Percentiles rank a stretch among this genome's conserved stretches.
Evolutionary conservation across 2,888 invertebrate species (phyloP).

Genomic region (Eupithecia vulgata): DNA sequence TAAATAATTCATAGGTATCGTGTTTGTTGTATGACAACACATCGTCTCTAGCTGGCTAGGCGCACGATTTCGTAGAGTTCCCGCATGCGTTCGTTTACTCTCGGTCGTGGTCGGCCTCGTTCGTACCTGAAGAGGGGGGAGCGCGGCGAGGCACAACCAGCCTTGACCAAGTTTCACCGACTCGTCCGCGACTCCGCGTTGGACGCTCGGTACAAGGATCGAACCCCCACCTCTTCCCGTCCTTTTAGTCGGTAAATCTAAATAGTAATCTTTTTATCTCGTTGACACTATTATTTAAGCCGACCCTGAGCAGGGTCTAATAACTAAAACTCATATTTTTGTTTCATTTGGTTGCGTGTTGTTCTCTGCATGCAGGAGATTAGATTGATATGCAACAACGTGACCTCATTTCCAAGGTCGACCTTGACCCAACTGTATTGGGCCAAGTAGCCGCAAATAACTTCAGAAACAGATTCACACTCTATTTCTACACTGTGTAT

Average conservation of each 20-base stretch:
- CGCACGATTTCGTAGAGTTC: slow-evolving; percentile 66
- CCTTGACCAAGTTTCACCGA: slow-evolving; percentile 84
- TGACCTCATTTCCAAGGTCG: slow-evolving; percentile 66
- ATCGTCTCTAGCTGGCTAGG: slow-evolving; percentile 53
- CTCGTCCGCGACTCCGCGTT: slow-evolving; percentile 56
- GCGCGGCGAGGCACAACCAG: slow-evolving; percentile 65
- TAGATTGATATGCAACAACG: slow-evolving; percentile 46
- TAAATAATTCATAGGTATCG: slow-evolving; percentile 65
- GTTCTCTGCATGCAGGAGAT: slow-evolving; percentile 41
- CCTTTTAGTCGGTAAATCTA: slow-evolving; percentile 68
- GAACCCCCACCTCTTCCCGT: slow-evolving; percentile 82
- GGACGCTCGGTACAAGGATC: slow-evolving; percentile 78
- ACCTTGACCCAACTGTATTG: slow-evolving; percentile 81
- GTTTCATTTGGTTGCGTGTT: slow-evolving; percentile 2
- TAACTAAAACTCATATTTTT: slow-evolving; percentile 12
- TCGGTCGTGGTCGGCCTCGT: slow-evolving; percentile 66
- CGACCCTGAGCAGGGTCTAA: slow-evolving; percentile 70
- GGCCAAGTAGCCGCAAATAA: slow-evolving; percentile 71
- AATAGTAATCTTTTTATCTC: slow-evolving; percentile 59
- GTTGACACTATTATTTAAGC: slow-evolving; percentile 77
- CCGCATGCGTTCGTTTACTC: slow-evolving; percentile 49
- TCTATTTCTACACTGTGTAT: slow-evolving; percentile 73
- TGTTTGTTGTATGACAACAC: slow-evolving; percentile 67
- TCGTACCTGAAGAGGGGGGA: slow-evolving; percentile 56
- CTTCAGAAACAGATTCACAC: slow-evolving; percentile 70